phyloP scores from a whole-genome alignment of 2,113 vertebrate genomes.

The Leuciscus idus region DNA sequence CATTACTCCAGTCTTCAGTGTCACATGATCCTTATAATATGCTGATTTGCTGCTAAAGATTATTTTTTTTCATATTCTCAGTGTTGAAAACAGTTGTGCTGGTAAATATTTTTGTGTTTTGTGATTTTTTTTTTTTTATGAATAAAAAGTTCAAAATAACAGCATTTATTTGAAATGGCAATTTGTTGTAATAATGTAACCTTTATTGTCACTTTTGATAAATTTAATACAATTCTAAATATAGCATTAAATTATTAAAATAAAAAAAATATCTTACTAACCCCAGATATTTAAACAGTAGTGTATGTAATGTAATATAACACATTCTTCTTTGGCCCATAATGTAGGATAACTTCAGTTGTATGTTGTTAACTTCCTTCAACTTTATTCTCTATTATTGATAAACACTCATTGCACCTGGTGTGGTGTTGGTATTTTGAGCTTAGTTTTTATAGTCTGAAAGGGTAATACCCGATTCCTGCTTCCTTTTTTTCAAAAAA shows the following conservation, averaged over 20 bases:
- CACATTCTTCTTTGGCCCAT: background rate
- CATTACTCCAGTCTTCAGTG: background rate
- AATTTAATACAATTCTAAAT: no score
- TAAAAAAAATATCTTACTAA: background rate
- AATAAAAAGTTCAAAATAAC: no score
- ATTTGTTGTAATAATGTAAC: no score
- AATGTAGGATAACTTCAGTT: background rate
- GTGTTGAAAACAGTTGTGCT: background rate
- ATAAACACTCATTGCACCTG: background rate
- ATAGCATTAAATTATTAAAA: no score
- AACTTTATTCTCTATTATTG: background rate
- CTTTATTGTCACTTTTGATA: no score
- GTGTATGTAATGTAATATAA: background rate
- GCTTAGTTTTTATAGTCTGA: background rate
- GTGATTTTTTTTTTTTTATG: no score
- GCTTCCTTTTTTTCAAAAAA: conserved; percentile 38
- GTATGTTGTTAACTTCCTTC: background rate
- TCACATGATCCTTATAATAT: background rate
- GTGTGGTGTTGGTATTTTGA: background rate
- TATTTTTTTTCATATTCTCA: background rate
- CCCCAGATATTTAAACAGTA: background rate
- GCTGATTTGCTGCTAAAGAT: background rate
- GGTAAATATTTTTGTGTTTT: no score
- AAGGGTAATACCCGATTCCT: background rate
- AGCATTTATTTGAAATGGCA: no score